Evolutionary conservation across 2,113 vertebrate genomes (phyloP).

Genomic region (Circaetus gallicus): DNA sequence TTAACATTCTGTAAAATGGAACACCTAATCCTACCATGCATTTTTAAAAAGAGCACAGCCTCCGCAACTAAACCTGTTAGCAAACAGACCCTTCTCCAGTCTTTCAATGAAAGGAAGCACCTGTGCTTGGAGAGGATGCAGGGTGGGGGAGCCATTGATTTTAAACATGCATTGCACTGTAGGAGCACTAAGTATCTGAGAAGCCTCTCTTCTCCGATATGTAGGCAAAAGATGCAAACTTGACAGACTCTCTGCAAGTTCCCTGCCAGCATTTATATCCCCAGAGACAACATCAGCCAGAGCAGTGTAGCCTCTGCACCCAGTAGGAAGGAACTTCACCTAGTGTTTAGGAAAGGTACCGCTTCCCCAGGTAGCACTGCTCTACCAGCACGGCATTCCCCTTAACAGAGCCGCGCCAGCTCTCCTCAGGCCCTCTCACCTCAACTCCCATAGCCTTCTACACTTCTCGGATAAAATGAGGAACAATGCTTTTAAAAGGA

Average conservation of each 20-base stretch:
- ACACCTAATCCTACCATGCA: background rate
- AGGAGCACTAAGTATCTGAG: background rate
- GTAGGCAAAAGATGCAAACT: background rate
- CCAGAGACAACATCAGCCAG: background rate
- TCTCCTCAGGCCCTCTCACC: background rate
- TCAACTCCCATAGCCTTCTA: background rate
- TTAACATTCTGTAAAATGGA: background rate
- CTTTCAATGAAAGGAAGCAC: background rate
- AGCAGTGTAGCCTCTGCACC: background rate
- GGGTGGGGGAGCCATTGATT: background rate
- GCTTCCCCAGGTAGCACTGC: background rate
- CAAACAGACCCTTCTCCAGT: background rate
- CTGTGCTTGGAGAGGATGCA: background rate
- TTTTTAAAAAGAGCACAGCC: background rate
- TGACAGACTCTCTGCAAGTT: background rate
- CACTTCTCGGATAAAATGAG: background rate
- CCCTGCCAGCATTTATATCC: background rate
- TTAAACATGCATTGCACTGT: background rate
- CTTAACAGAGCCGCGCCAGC: background rate
- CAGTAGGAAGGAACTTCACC: background rate
- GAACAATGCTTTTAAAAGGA: background rate
- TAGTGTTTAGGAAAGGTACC: background rate
- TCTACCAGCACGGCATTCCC: accelerated
- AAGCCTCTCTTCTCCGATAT: accelerated
- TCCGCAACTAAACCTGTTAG: background rate